Evolutionary conservation across 2,888 invertebrate species (phyloP), one percentile per base, ranked within the genome.

Genomic region (Epinotia ramella): DNA sequence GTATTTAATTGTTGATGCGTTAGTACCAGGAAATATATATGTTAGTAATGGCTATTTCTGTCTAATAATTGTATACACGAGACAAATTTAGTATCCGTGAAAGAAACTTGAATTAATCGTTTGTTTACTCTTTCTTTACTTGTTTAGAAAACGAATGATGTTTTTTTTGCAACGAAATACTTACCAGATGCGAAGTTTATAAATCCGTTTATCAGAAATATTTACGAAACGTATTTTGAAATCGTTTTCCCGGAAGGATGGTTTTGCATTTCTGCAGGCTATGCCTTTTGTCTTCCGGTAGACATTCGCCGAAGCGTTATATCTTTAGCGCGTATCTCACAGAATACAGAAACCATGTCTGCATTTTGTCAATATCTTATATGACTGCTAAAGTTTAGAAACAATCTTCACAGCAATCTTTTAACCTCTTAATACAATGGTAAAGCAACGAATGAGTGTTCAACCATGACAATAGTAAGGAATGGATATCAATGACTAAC

Each of bases 291-390:
- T 79, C 77, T 77, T 75, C 78, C 77, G 68, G 77, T 78, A 78
- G 73, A 80, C 77, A 80, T 81, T 79, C 79, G 67, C 78, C 81
- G 81, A 79, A 82, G 81, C 82, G 79, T 79, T 73, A 67, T 70
- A 76, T 68, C 68, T 81, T 83, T 83, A 82, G 80, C 81, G 70
- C 75, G 76, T 68, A n/a, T 59, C n/a, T 46, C 24, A 16, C 11
- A n/a, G 20, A 60, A 60, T 46, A 60, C 16, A 59, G 56, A 56
- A 46, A 18, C 20, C 5, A 18, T 9, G 13, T n/a, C n/a, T 28
- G n/a, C 40, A 3, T 69, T 46, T 59, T n/a, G 3, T 60, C n/a
- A 20, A 13, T 24, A n/a, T 59, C 11, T 69, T 69, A 18, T 53
- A 66, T 49, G 9, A n/a, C 1, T 53, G 66, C 5, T 66, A 0